Evolutionary conservation across 2,888 invertebrate species (phyloP).

Genomic region (Ligdia adustata): DNA sequence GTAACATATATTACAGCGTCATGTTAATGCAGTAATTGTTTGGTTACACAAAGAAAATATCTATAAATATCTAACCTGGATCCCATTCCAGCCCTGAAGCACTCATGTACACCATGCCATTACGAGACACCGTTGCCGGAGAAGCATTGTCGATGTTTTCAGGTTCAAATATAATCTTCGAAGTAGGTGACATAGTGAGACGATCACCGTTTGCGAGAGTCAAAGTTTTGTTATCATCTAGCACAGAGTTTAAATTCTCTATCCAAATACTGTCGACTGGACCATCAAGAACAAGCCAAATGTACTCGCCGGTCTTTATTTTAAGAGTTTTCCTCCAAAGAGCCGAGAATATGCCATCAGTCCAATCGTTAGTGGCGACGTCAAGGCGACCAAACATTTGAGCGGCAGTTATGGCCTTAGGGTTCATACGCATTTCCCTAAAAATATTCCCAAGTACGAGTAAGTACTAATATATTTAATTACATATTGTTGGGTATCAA

Average conservation of each 20-base stretch:
- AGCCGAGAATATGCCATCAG: conserved; percentile 98
- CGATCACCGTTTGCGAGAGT: conserved; percentile 98
- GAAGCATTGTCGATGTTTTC: conserved; percentile 99
- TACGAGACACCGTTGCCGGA: conserved; percentile 97
- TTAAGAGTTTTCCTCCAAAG: conserved; percentile 97
- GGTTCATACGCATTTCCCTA: conserved; percentile 99
- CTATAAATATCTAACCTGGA: conserved; percentile 82
- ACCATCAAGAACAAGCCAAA: conserved; percentile 98
- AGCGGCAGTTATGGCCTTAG: conserved; percentile 97
- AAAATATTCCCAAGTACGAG: no score
- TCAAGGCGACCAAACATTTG: conserved; percentile 99
- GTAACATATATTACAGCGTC: background rate
- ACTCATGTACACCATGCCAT: conserved; percentile 98
- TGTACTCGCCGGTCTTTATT: conserved; percentile 93
- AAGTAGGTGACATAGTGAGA: conserved; percentile 95
- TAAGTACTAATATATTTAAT: no score
- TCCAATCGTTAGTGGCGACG: conserved; percentile 99
- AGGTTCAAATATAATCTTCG: conserved; percentile 98
- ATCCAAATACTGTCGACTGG: conserved; percentile 99
- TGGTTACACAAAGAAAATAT: background rate
- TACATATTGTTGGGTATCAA: no score
- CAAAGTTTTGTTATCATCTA: conserved; percentile 98
- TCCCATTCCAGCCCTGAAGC: conserved; percentile 97
- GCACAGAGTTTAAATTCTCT: conserved; percentile 97
- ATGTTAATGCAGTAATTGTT: background rate